Base-by-base conservation (phyloP, 2,797 vertebrate genomes). In the Pteropus rufus region DNA sequence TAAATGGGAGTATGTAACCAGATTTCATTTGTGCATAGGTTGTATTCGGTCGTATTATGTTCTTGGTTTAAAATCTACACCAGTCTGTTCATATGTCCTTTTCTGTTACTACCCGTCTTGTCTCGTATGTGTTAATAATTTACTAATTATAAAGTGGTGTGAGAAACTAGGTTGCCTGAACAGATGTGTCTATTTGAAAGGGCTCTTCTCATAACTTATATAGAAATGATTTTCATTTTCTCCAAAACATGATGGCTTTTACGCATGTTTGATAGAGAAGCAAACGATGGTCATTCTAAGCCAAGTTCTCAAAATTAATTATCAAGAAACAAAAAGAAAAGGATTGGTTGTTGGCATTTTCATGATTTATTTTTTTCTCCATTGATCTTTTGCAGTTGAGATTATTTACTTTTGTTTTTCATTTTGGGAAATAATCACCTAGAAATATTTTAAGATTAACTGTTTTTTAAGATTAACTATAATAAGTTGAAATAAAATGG, bases 241-340 rank as follows among this genome's bases (percentile, higher is more conserved):
- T 89, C 34, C 41, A 58, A 29, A 92, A 62, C 2, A 39, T 56
- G 34, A 62, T 88, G 64, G 36, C 44, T 81, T 69, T 60, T 76
- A 26, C 70, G 26, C 29, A 82, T 10, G 82, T 91, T 91, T 46
- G 83, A 44, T 94, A 91, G 62, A 82, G 87, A 76, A 76, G 54
- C 44, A 83, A 64, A 83, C 77, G 54, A 70, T 70, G 62, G 54
- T 77, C 52, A 54, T 1, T 81, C 41, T 75, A 81, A 41, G 60
- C 41, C 67, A 91, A 21, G 11, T 96, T 91, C 60, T 93, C 46
- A 90, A 84, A 84, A 69, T 91, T 89, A 60, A 34, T 58, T 93
- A 86, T 93, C 52, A 73, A 54, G 62, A 89, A 79, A 65, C 62
- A 79, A 73, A 80, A 19, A 91, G 29, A 62, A 24, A 10, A 64